Percentiles rank a stretch among this genome's conserved stretches.
Evolutionary conservation across 1,140 invertebrate species (phyloP).

Genomic region (Pteromalus puparum): DNA sequence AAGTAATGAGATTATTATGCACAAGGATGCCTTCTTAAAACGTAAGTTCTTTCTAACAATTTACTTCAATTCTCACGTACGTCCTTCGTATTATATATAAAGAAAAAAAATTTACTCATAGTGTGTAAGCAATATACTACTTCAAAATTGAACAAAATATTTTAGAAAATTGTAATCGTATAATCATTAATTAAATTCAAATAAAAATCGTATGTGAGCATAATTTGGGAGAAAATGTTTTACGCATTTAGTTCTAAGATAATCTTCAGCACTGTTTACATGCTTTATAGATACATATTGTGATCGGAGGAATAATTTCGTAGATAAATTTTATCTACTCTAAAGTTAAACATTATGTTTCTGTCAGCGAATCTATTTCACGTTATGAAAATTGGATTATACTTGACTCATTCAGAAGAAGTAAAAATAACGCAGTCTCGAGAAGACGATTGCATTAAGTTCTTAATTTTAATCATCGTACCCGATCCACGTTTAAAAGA

Average conservation of each 20-base stretch:
- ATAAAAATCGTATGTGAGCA: neutral
- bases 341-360: slow-evolving; percentile 30
- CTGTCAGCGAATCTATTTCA: slow-evolving; percentile 41
- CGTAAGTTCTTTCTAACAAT: no score
- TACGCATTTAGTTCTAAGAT: slow-evolving; percentile 12
- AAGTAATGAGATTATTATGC: neutral
- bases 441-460: slow-evolving; percentile 50
- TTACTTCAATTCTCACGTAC: neutral
- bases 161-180: slow-evolving; percentile 9
- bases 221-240: slow-evolving; percentile 9
- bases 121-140: neutral
- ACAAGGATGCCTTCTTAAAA: neutral
- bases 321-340: slow-evolving; percentile 20
- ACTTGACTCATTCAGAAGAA: slow-evolving; percentile 37
- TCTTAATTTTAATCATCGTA: slow-evolving; percentile 32
- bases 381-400: slow-evolving; percentile 48
- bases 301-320: slow-evolving; percentile 52
- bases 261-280: slow-evolving; percentile 48
- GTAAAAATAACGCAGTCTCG: slow-evolving; percentile 40
- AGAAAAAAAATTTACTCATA: neutral
- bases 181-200: neutral
- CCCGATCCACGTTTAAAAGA: slow-evolving; percentile 35
- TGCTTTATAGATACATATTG: slow-evolving; percentile 53
- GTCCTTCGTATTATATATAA: neutral
- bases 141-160: slow-evolving; percentile 31